Conservation (phyloP, 2,888 invertebrate genomes). For the Agrotis segetum region DNA sequence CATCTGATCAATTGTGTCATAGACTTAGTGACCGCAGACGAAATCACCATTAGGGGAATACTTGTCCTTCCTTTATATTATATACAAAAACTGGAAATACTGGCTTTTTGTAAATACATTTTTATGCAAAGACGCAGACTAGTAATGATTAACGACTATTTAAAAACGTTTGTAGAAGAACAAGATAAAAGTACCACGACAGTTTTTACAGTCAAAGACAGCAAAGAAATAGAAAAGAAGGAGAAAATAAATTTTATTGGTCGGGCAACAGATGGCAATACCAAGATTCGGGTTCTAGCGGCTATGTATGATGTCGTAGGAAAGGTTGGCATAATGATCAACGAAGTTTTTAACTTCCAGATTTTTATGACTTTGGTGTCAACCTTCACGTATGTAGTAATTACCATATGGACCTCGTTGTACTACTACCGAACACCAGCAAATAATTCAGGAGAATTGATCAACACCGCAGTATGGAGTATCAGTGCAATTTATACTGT, state of each 20-base stretch:
- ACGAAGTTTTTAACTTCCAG: constrained; percentile 78
- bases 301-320: constrained; percentile 75
- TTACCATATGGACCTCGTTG: constrained; percentile 77
- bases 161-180: constrained; percentile 70
- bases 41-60: constrained; percentile 40
- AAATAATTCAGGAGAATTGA: constrained; percentile 63
- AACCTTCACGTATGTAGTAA: constrained; percentile 77
- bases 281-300: constrained; percentile 75
- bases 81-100: constrained; percentile 75
- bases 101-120: constrained; percentile 73
- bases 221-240: constrained; percentile 50
- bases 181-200: constrained; percentile 61
- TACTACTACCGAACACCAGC: constrained; percentile 70
- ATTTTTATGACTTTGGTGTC: constrained; percentile 79
- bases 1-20: constrained; percentile 58
- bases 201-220: constrained; percentile 68
- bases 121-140: constrained; percentile 72
- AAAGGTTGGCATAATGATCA: constrained; percentile 72
- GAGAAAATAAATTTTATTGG: constrained; percentile 69
- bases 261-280: constrained; percentile 64
- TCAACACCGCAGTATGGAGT: constrained; percentile 73
- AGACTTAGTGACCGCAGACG: constrained; percentile 59
- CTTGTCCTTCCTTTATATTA: constrained; percentile 65
- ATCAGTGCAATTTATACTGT: constrained; percentile 71
- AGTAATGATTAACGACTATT: constrained; percentile 71